phyloP scores from a whole-genome alignment of 1,140 invertebrate genomes.

The Zaprionus davidi region DNA sequence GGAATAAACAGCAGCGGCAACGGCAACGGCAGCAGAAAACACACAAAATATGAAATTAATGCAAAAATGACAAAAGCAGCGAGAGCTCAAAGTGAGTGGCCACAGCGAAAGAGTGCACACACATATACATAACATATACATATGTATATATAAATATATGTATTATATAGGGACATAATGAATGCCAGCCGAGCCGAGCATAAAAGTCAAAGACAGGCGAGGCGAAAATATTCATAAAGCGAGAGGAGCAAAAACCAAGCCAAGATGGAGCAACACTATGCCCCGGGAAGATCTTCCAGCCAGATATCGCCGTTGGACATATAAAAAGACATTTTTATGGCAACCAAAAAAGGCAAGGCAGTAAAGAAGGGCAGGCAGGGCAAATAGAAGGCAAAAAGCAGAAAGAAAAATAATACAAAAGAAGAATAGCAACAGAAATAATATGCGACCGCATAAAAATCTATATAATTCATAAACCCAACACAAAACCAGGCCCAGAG shows the following conservation, averaged over 20 bases:
- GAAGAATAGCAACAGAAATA: slow-evolving; percentile 74
- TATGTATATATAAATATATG: slow-evolving; percentile 14
- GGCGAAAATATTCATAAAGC: slow-evolving; percentile 46
- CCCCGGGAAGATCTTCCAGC: slow-evolving; percentile 48
- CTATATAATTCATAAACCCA: slow-evolving; percentile 80
- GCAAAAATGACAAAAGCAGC: slow-evolving; percentile 80
- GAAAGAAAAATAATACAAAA: slow-evolving; percentile 27
- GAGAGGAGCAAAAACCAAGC: neutral
- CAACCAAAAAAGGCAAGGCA: slow-evolving; percentile 39
- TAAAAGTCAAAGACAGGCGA: slow-evolving; percentile 49
- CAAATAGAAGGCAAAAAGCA: slow-evolving; percentile 35
- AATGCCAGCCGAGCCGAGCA: slow-evolving; percentile 32
- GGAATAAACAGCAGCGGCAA: slow-evolving; percentile 76
- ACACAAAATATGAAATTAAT: slow-evolving; percentile 80
- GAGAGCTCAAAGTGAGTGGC: slow-evolving; percentile 33
- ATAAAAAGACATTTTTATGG: slow-evolving; percentile 81
- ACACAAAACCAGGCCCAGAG: slow-evolving; percentile 22
- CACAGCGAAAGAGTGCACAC: slow-evolving; percentile 50
- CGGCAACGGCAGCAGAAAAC: slow-evolving; percentile 64
- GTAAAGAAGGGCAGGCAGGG: slow-evolving; percentile 27
- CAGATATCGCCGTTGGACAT: slow-evolving; percentile 54
- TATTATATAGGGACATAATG: slow-evolving; percentile 39
- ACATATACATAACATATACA: slow-evolving; percentile 15
- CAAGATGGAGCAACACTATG: slow-evolving; percentile 31
- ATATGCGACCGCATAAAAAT: slow-evolving; percentile 82